A percentile compares a stretch with the other conserved stretches of the same genome.
These are phyloP conservation scores for Horisme vitalbata DNA, from an alignment of 2,888 invertebrate genomes.

Conservation along the genomic window DNA sequence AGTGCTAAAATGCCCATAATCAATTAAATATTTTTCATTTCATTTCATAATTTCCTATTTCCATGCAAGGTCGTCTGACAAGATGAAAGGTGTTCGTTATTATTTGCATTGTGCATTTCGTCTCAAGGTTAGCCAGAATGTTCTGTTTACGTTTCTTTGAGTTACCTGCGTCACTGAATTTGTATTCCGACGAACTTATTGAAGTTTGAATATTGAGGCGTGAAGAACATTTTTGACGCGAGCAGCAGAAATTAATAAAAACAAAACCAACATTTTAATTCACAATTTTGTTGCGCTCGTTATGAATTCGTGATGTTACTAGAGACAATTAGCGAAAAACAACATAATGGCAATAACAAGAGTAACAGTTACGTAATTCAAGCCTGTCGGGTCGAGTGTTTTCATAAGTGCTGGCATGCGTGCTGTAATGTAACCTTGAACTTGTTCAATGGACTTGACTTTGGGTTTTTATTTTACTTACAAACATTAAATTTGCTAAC, in stretches of 20 bases:
- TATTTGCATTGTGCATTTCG: constrained; percentile 29
- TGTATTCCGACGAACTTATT: constrained; percentile 1
- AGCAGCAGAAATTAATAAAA: too few relatives aligned
- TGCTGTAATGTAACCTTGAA: constrained; percentile 26
- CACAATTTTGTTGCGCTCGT: too few relatives aligned
- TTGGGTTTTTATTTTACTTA: background rate
- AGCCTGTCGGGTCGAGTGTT: constrained; percentile 14
- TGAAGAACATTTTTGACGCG: too few relatives aligned
- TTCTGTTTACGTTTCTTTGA: constrained; percentile 5
- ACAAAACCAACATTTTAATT: background rate
- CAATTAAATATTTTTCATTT: too few relatives aligned
- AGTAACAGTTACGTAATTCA: constrained; percentile 13
- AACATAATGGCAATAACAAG: constrained; percentile 2
- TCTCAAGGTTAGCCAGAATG: constrained; percentile 23
- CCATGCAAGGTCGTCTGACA: constrained; percentile 13
- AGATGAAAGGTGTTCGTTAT: constrained; percentile 14
- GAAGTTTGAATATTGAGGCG: too few relatives aligned
- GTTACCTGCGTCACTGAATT: constrained; percentile 1
- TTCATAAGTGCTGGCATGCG: constrained; percentile 19
- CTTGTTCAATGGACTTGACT: constrained; percentile 19
- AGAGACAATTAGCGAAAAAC: constrained; percentile 1
- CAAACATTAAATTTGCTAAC: background rate
- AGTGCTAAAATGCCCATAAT: too few relatives aligned
- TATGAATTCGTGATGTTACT: background rate
- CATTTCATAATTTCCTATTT: background rate